Percentiles rank a stretch among this genome's conserved stretches.
phyloP scores from a whole-genome alignment of 1,140 invertebrate species.

The Charaxes varanes region DNA sequence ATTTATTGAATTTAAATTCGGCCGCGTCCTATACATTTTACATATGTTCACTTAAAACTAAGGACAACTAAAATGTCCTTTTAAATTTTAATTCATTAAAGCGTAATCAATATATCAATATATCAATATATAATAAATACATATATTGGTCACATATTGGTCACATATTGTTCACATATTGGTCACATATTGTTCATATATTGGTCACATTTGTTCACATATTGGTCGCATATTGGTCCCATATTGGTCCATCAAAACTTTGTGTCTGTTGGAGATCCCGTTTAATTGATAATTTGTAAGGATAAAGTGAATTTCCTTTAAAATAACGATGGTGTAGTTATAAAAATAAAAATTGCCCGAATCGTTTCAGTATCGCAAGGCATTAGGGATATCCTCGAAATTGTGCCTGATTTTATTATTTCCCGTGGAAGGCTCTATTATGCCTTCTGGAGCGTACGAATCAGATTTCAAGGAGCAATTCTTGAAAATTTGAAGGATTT shows the following conservation, averaged over 20 bases:
- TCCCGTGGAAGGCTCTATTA: slow-evolving; percentile 24
- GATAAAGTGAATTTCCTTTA: slow-evolving; percentile 45
- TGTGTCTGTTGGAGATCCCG: slow-evolving; percentile 28
- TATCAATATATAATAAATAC: too few relatives aligned
- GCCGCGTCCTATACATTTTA: too few relatives aligned
- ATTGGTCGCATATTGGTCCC: background rate
- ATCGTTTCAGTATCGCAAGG: slow-evolving; percentile 42
- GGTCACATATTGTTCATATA: too few relatives aligned
- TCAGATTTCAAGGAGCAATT: slow-evolving; percentile 8
- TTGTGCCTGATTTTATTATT: slow-evolving; percentile 45
- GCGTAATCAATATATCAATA: too few relatives aligned
- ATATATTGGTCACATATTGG: too few relatives aligned
- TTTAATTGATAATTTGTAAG: slow-evolving; percentile 52
- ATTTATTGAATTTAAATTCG: too few relatives aligned
- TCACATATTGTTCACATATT: too few relatives aligned
- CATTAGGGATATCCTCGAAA: slow-evolving; percentile 36
- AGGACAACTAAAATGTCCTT: too few relatives aligned
- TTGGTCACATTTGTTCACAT: too few relatives aligned
- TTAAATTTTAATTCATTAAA: too few relatives aligned
- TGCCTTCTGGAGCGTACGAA: slow-evolving; percentile 6
- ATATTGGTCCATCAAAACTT: background rate
- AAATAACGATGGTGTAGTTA: slow-evolving; percentile 41
- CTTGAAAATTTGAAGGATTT: slow-evolving; percentile 16
- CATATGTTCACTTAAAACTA: too few relatives aligned
- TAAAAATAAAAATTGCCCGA: slow-evolving; percentile 30